Conservation (phyloP, 2,888 invertebrate species). For the Leucoma salicis region DNA sequence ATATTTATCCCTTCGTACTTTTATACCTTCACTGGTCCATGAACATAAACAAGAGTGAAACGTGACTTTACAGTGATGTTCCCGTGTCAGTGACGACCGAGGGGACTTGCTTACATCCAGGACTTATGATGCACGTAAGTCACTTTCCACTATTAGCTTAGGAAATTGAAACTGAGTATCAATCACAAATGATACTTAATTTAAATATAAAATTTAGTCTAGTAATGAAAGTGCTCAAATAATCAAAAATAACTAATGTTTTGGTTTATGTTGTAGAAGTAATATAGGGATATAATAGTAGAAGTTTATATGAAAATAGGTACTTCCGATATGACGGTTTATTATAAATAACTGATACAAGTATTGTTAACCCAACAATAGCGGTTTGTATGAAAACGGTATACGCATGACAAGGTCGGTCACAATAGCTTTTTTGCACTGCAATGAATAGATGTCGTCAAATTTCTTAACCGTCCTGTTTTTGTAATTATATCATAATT, state of each 20-base stretch:
- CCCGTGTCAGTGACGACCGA: conserved; percentile 57
- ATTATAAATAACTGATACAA: conserved; percentile 10
- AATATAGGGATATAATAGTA: too few relatives aligned
- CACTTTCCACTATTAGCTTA: neutral
- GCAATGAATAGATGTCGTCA: conserved; percentile 29
- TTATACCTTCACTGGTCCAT: conserved; percentile 23
- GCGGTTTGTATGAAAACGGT: conserved; percentile 26
- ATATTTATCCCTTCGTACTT: conserved; percentile 17
- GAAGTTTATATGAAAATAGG: too few relatives aligned
- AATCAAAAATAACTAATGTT: too few relatives aligned
- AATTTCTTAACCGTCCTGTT: conserved; percentile 48
- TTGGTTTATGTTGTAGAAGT: too few relatives aligned
- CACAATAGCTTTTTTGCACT: conserved; percentile 37
- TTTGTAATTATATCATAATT: conserved; percentile 36
- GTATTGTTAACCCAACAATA: conserved; percentile 37
- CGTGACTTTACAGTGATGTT: conserved; percentile 63
- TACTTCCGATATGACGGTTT: too few relatives aligned
- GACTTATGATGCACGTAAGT: conserved; percentile 78
- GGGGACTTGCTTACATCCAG: conserved; percentile 36
- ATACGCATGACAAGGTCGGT: conserved; percentile 37
- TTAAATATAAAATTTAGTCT: too few relatives aligned
- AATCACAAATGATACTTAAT: too few relatives aligned
- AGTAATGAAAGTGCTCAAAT: too few relatives aligned
- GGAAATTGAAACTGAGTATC: too few relatives aligned
- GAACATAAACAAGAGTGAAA: conserved; percentile 55